Percentiles rank a stretch among this genome's conserved stretches.
Conservation (phyloP, 2,113 vertebrate species). For the Mus pahari region DNA sequence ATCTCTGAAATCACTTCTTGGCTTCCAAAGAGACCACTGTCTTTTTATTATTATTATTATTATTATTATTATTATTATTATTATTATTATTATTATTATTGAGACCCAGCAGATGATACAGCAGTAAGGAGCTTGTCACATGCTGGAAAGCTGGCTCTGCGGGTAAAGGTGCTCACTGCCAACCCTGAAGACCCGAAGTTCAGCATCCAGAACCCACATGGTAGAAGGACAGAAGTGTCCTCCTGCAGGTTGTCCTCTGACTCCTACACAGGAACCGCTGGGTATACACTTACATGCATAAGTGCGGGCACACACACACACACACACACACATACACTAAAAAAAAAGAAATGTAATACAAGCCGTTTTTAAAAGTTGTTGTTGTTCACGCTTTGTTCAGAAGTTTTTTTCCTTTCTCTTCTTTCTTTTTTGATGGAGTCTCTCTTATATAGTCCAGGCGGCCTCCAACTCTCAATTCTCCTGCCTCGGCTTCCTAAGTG, state of each 20-base stretch:
- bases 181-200: background rate
- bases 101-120: background rate
- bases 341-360: background rate
- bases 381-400: background rate
- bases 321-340: too few relatives aligned
- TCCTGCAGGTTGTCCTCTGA: background rate
- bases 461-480: background rate
- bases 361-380: background rate
- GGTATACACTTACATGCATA: background rate
- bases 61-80: too few relatives aligned
- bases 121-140: background rate
- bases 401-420: background rate
- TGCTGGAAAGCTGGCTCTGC: background rate
- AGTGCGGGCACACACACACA: too few relatives aligned
- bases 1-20: background rate
- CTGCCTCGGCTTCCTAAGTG: background rate
- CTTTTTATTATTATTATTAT: too few relatives aligned
- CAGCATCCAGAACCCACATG: background rate
- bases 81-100: too few relatives aligned
- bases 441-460: background rate
- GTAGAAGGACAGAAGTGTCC: background rate
- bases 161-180: background rate
- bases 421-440: background rate
- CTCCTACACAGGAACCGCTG: too few relatives aligned
- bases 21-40: background rate